A percentile compares a stretch with the other conserved stretches of the same genome.
phyloP scores from a whole-genome alignment of 35 echinoderm and acorn worm genomes.

The Patiria miniata region DNA sequence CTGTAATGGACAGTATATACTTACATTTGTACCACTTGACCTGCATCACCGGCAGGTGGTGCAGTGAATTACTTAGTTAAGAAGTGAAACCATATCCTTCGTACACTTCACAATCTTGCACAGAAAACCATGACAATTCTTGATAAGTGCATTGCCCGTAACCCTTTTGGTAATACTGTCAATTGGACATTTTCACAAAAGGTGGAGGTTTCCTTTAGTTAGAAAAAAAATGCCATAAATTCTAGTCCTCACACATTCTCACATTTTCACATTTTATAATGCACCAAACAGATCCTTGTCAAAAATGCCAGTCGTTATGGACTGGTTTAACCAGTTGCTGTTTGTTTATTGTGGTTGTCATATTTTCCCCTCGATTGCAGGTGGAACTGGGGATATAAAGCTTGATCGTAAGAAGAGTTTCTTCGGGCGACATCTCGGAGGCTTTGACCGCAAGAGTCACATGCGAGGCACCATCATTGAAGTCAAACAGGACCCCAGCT shows the following conservation, averaged over 20 bases:
- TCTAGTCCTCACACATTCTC: not conserved
- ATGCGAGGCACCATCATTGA: slow-evolving; percentile 82
- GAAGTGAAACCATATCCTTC: no score
- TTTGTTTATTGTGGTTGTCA: not conserved
- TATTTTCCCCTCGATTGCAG: slow-evolving; percentile 1
- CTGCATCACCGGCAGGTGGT: no score
- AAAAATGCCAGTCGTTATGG: not conserved
- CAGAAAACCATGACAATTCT: no score
- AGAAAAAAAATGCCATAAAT: not conserved
- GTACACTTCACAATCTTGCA: no score
- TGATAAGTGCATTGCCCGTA: no score
- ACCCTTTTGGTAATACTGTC: no score
- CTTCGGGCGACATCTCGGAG: slow-evolving; percentile 83
- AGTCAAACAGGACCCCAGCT: slow-evolving; percentile 38
- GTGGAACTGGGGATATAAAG: slow-evolving; percentile 55
- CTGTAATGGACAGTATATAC: no score
- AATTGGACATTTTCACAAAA: no score
- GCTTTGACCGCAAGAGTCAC: slow-evolving; percentile 74
- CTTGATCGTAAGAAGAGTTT: slow-evolving; percentile 98
- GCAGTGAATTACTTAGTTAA: no score
- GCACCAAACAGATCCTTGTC: not conserved
- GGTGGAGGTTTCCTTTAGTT: no score
- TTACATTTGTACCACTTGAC: no score
- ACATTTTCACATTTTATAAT: not conserved
- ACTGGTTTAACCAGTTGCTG: not conserved